Evolutionary conservation across 2,888 invertebrate genomes (phyloP).

Genomic region (Epirrhoe alternata): DNA sequence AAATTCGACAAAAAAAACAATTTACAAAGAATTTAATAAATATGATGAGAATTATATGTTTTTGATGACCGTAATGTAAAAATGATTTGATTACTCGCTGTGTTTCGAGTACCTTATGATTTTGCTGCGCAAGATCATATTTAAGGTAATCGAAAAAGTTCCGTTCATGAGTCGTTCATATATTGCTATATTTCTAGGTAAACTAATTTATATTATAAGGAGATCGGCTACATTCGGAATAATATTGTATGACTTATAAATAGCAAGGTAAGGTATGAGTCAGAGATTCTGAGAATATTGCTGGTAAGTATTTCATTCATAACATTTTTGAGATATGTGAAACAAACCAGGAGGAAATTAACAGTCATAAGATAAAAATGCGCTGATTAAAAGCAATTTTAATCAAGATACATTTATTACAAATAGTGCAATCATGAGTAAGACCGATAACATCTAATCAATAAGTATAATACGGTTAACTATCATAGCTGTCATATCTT

Average conservation of each 20-base stretch:
- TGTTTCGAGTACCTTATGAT: too few relatives aligned
- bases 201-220: slow-evolving; percentile 2
- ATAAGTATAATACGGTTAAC: not conserved
- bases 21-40: not conserved
- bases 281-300: slow-evolving; percentile 12
- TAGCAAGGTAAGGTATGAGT: not conserved
- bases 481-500: not conserved
- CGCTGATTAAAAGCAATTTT: not conserved
- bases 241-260: slow-evolving; percentile 20
- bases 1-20: slow-evolving; percentile 25
- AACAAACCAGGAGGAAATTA: not conserved
- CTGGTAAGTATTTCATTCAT: slow-evolving; percentile 2
- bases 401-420: not conserved
- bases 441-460: not conserved
- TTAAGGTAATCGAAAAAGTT: slow-evolving; percentile 19
- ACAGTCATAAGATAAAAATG: not conserved
- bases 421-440: not conserved
- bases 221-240: slow-evolving; percentile 22
- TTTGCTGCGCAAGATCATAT: slow-evolving; percentile 12
- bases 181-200: slow-evolving; percentile 10
- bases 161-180: slow-evolving; percentile 5
- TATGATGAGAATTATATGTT: slow-evolving; percentile 23
- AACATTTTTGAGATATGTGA: not conserved
- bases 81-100: slow-evolving; percentile 22
- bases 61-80: slow-evolving; percentile 34